A percentile compares a stretch with the other conserved stretches of the same genome.
Conservation (phyloP, 1,140 invertebrate genomes). For the Danaus plexippus region DNA sequence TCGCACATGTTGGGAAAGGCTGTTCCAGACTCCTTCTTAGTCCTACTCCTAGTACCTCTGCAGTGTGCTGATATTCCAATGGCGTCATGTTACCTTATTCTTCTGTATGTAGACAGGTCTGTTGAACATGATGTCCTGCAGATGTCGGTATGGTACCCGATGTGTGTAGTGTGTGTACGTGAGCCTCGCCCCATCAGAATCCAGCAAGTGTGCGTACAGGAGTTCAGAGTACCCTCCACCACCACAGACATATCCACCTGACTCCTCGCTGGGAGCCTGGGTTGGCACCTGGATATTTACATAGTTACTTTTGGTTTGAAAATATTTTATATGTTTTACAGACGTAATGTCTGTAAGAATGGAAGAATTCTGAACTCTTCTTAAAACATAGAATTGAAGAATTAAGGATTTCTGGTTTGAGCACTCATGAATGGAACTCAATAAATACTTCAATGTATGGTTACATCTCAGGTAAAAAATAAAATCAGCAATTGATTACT, state of each 20-base stretch:
- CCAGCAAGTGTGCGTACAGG: constrained; percentile 83
- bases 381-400: too few relatives aligned
- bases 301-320: neutral
- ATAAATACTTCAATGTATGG: too few relatives aligned
- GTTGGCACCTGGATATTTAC: constrained; percentile 72
- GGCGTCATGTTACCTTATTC: constrained; percentile 72
- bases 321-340: constrained; percentile 3
- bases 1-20: too few relatives aligned
- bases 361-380: too few relatives aligned
- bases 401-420: too few relatives aligned
- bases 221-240: constrained; percentile 78
- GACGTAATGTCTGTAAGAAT: too few relatives aligned
- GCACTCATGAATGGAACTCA: too few relatives aligned
- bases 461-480: too few relatives aligned
- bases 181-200: constrained; percentile 81
- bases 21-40: too few relatives aligned
- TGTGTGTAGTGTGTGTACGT: constrained; percentile 86
- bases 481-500: too few relatives aligned
- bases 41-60: too few relatives aligned
- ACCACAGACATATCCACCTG: constrained; percentile 24
- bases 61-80: too few relatives aligned
- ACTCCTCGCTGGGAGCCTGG: constrained; percentile 72
- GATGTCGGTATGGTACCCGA: constrained; percentile 76
- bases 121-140: constrained; percentile 85
- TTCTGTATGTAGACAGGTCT: constrained; percentile 81